Evolutionary conservation across 2,888 invertebrate genomes (phyloP).

Genomic region (Cerceris rybyensis): DNA sequence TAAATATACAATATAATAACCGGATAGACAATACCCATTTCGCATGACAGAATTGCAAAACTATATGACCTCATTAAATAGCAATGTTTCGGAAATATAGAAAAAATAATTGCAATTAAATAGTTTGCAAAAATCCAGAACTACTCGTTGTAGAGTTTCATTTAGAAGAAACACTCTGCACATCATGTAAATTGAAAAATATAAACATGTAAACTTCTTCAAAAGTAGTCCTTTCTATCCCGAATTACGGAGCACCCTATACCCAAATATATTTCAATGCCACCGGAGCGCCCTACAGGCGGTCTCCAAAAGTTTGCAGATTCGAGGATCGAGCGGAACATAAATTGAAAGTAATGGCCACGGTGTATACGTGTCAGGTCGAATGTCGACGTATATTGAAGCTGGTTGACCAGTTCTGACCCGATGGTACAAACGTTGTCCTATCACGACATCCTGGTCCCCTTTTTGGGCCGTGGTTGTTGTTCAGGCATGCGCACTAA

Average conservation of each 20-base stretch:
- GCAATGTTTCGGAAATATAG: too few relatives aligned
- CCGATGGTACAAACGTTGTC: conserved; percentile 68
- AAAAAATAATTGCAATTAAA: too few relatives aligned
- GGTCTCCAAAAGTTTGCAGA: conserved; percentile 73
- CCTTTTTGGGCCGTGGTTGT: conserved; percentile 32
- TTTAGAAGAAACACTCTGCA: too few relatives aligned
- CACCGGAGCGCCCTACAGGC: conserved; percentile 66
- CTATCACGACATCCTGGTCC: conserved; percentile 69
- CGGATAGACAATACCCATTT: too few relatives aligned
- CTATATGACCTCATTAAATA: too few relatives aligned
- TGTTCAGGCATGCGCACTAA: conserved; percentile 35
- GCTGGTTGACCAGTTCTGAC: conserved; percentile 54
- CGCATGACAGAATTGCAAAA: too few relatives aligned
- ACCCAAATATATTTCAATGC: conserved; percentile 53
- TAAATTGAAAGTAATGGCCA: conserved; percentile 80
- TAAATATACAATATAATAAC: too few relatives aligned
- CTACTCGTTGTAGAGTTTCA: too few relatives aligned
- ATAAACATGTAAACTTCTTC: background rate
- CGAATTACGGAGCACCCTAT: background rate
- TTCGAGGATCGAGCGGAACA: conserved; percentile 74
- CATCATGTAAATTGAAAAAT: too few relatives aligned
- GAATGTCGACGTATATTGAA: conserved; percentile 64
- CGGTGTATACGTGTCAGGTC: conserved; percentile 65
- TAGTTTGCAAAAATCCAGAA: too few relatives aligned
- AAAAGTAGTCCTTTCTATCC: background rate